phyloP scores from a whole-genome alignment of 2,888 invertebrate species.

The Altica lythri region DNA sequence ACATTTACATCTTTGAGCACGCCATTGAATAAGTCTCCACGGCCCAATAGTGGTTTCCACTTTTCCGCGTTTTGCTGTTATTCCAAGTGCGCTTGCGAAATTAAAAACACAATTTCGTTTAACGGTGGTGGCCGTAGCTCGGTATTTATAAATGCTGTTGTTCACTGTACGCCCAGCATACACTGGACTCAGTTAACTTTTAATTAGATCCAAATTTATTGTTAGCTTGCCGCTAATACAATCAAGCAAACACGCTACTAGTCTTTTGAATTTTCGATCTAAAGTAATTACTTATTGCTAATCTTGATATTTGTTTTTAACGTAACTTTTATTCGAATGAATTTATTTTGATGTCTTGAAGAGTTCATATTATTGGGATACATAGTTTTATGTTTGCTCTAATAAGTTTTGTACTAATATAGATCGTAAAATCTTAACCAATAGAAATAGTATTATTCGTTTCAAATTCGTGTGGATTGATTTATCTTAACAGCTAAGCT shows the following conservation, averaged over 20 bases:
- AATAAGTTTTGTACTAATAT: too few relatives aligned
- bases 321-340: too few relatives aligned
- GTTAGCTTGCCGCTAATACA: conserved; percentile 27
- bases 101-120: conserved; percentile 34
- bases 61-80: conserved; percentile 12
- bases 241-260: conserved; percentile 26
- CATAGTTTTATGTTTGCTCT: too few relatives aligned
- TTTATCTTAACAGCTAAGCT: too few relatives aligned
- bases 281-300: too few relatives aligned
- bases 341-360: too few relatives aligned
- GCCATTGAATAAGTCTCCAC: conserved; percentile 20
- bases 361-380: too few relatives aligned
- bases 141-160: conserved; percentile 22
- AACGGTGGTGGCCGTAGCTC: conserved; percentile 10
- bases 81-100: conserved; percentile 21
- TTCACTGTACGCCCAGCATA: conserved; percentile 6
- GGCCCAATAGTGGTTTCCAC: conserved; percentile 20
- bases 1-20: conserved; percentile 7
- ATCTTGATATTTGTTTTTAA: too few relatives aligned
- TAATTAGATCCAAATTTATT: conserved; percentile 37
- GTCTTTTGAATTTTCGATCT: conserved; percentile 8
- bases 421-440: too few relatives aligned
- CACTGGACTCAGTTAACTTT: conserved; percentile 33
- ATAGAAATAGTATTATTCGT: too few relatives aligned
- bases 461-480: too few relatives aligned